Evolutionary conservation across 2,113 vertebrate genomes (phyloP).

Genomic region (Menidia beryllina): DNA sequence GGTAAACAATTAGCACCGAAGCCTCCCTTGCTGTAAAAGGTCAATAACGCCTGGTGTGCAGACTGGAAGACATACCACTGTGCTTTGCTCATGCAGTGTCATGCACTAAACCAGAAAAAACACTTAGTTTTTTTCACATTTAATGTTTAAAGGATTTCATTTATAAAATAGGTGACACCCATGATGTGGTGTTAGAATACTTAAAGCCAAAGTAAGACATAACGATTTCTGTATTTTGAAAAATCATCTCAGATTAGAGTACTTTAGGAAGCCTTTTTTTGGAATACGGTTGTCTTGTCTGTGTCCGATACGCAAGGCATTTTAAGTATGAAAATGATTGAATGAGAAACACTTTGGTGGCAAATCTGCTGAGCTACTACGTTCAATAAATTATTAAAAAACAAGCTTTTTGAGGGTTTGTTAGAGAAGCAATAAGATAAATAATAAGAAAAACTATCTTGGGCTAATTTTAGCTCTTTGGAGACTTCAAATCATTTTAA

Average conservation of each 20-base stretch:
- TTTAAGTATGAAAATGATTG: too few relatives aligned
- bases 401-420: too few relatives aligned
- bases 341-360: too few relatives aligned
- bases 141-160: neutral
- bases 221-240: neutral
- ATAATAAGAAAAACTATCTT: too few relatives aligned
- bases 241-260: neutral
- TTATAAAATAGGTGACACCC: neutral
- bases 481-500: too few relatives aligned
- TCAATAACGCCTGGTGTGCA: slow-evolving; percentile 69
- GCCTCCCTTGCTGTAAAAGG: slow-evolving; percentile 58
- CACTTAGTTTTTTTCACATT: neutral
- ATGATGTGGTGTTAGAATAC: neutral
- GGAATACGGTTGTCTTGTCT: too few relatives aligned
- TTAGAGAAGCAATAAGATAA: too few relatives aligned
- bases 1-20: slow-evolving; percentile 70
- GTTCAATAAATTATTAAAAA: too few relatives aligned
- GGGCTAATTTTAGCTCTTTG: too few relatives aligned
- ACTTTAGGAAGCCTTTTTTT: neutral
- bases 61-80: slow-evolving; percentile 59
- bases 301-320: too few relatives aligned
- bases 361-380: too few relatives aligned
- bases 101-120: slow-evolving; percentile 21
- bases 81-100: slow-evolving; percentile 50
- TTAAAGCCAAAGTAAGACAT: slow-evolving; percentile 4